Evolutionary conservation across 2,797 vertebrate genomes (phyloP), one percentile per base, ranked within the genome.

Genomic region (Poliocrania exsul): DNA sequence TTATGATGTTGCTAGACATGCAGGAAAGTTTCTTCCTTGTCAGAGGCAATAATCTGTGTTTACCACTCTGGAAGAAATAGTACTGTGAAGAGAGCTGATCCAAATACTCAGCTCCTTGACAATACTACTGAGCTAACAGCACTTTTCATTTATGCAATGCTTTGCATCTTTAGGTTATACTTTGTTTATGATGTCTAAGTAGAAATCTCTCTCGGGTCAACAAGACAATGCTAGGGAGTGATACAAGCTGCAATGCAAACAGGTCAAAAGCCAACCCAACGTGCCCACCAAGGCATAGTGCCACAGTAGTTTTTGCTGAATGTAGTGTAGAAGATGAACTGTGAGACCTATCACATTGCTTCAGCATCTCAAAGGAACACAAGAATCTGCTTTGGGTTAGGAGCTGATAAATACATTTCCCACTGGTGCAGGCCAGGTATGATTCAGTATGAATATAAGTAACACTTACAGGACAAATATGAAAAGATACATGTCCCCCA

Each of bases 401-500:
- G 58, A 85, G 23, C 26, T 64, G 44, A 21, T 65, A 71, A 90
- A 61, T 58, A 15, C 3, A 18, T 65, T 71, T 82, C 26, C 29
- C 23, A 28, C 9, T 62, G 28, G 17, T 62, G 6, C 21, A 18
- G 25, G 50, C 37, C 42, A 57, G 26, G 11, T 67, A 24, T 54
- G 5, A 67, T 66, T 87, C n/a, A 71, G 11, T 35, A 71, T 10
- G 38, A 74, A 44, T 51, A 16, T 51, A 35, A 58, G 16, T 70
- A 74, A 47, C 20, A 12, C 31, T 29, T 74, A 46, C 47, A 47
- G 71, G 7, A 46, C 5, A 6, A 82, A 38, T 54, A 66, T 21
- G 26, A 66, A 35, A 79, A 77, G 0, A 20, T n/a, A 4, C 3
- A 4, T 11, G 2, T 18, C 3, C 16, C 25, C 5, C n/a, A 44